Evolutionary conservation across 2,113 vertebrate species (phyloP).

Genomic region (Danio rerio): DNA sequence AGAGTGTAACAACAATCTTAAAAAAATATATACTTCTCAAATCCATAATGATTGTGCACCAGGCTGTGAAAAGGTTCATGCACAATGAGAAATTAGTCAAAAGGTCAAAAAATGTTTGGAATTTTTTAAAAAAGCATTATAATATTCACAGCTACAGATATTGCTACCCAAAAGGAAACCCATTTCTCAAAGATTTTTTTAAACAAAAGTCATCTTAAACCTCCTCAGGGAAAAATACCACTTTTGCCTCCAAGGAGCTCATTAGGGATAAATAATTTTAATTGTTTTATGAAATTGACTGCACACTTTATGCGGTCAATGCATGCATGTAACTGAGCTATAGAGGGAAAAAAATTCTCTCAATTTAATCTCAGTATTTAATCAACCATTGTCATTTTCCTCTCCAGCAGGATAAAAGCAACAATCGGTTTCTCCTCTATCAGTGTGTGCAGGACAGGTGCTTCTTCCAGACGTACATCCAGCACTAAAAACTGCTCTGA

Average conservation of each 20-base stretch:
- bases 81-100: too few relatives aligned
- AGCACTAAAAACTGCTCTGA: slow-evolving; percentile 29
- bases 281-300: not conserved
- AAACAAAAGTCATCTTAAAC: too few relatives aligned
- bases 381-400: not conserved
- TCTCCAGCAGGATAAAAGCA: not conserved
- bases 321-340: not conserved
- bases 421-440: not conserved
- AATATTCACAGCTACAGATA: not conserved
- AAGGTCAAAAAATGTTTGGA: too few relatives aligned
- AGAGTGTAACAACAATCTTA: too few relatives aligned
- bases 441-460: not conserved
- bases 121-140: too few relatives aligned
- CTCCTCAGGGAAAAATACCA: not conserved
- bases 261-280: not conserved
- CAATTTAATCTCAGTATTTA: not conserved
- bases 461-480: slow-evolving; percentile 12
- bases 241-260: not conserved
- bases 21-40: not conserved
- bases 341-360: not conserved
- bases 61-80: not conserved
- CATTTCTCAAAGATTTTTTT: not conserved
- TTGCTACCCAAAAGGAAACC: not conserved
- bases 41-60: not conserved
- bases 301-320: not conserved